Percentiles rank a stretch among this genome's conserved stretches.
Evolutionary conservation across 2,888 invertebrate genomes (phyloP).

Genomic region (Crocallis elinguaria): DNA sequence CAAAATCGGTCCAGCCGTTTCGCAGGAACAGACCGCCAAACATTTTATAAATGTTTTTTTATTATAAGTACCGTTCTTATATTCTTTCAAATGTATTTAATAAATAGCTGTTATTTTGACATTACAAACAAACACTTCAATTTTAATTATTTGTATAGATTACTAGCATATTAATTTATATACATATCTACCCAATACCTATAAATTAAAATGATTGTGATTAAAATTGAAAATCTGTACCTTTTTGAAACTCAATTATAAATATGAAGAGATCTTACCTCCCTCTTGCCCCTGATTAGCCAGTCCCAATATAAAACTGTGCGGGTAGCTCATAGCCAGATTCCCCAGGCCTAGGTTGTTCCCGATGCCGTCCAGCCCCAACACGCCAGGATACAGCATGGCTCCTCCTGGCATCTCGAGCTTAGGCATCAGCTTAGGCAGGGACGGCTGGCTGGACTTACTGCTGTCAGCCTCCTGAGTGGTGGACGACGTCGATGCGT

Average conservation of each 20-base stretch:
- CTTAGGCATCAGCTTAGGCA: conserved; percentile 72
- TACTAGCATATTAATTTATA: too few species aligned
- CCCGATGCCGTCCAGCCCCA: conserved; percentile 70
- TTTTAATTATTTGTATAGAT: too few species aligned
- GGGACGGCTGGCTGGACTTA: conserved; percentile 57
- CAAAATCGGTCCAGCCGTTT: too few species aligned
- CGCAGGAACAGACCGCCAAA: too few species aligned
- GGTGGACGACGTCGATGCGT: conserved; percentile 70
- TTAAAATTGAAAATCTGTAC: background rate
- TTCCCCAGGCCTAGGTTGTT: conserved; percentile 73
- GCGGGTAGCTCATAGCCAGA: conserved; percentile 78
- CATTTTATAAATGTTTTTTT: too few species aligned
- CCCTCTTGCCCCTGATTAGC: conserved; percentile 80
- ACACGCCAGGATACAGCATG: conserved; percentile 73
- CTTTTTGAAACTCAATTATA: background rate
- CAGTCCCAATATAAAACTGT: conserved; percentile 77
- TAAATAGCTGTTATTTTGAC: too few species aligned
- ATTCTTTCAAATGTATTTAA: too few species aligned
- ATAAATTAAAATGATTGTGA: too few species aligned
- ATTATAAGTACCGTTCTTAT: too few species aligned
- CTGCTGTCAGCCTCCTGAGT: conserved; percentile 73
- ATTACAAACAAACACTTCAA: too few species aligned
- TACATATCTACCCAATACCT: too few species aligned
- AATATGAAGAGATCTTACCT: conserved; percentile 49
- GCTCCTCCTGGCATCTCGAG: conserved; percentile 77